A percentile compares a stretch with the other conserved stretches of the same genome.
phyloP scores from a whole-genome alignment of 2,113 vertebrate species.

The Alces alces region DNA sequence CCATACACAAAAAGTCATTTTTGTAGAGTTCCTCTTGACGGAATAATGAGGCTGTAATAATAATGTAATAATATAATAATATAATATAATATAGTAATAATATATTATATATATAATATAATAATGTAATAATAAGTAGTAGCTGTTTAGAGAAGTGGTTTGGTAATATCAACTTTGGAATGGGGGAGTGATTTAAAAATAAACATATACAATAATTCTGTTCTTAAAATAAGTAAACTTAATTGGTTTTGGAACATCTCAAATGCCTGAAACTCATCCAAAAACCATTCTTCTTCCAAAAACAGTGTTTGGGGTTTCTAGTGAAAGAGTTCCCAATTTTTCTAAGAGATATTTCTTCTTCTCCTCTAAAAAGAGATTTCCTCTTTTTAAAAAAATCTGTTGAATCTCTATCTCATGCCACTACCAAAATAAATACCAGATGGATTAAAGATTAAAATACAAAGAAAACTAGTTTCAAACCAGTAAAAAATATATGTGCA shows the following conservation, averaged over 20 bases:
- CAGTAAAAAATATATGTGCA: background rate
- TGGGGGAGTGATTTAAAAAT: background rate
- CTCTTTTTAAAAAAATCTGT: constrained; percentile 8
- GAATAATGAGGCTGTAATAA: background rate
- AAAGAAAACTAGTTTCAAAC: constrained; percentile 30
- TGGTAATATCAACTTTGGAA: background rate
- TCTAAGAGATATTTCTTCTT: constrained; percentile 8
- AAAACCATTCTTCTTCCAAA: background rate
- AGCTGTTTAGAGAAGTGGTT: background rate
- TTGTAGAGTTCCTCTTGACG: background rate
- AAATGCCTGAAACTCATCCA: background rate
- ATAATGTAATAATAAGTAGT: background rate
- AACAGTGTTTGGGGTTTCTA: background rate
- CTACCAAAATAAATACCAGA: constrained; percentile 47
- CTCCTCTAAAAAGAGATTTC: background rate
- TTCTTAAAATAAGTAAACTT: background rate
- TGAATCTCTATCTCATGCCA: background rate
- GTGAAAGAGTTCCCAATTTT: background rate
- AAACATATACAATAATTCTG: background rate
- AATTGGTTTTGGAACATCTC: background rate
- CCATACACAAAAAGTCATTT: background rate
- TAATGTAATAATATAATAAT: too few relatives aligned
- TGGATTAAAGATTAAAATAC: constrained; percentile 59
- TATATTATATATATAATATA: too few relatives aligned
- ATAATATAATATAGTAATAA: too few relatives aligned